Evolutionary conservation across 53 echinoderm and acorn worm species (phyloP).

Genomic region (Arbacia lixula): DNA sequence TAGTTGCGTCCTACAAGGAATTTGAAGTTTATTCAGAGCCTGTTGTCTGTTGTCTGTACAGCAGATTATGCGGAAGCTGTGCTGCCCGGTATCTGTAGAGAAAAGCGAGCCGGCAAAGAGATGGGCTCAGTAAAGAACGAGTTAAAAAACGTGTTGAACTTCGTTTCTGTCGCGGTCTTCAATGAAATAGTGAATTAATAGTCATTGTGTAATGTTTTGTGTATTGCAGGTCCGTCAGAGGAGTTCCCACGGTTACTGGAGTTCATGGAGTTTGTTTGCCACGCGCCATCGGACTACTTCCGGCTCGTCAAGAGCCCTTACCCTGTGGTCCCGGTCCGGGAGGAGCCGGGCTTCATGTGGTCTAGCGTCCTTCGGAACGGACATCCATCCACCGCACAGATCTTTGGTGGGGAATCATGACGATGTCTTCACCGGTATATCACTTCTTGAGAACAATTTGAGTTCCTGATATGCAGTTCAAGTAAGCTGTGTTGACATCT

Average conservation of each 20-base stretch:
- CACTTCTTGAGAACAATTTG: neutral
- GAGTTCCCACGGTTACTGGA: conserved; percentile 91
- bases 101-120: no score
- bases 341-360: conserved; percentile 88
- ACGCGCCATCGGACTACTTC: conserved; percentile 86
- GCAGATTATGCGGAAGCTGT: no score
- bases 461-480: neutral
- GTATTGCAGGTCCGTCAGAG: conserved; percentile 85
- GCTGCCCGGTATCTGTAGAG: no score
- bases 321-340: conserved; percentile 66
- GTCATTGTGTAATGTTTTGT: no score
- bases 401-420: conserved; percentile 21
- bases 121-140: no score
- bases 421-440: neutral
- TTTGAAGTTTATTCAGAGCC: no score
- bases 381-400: neutral
- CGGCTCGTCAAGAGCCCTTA: conserved; percentile 75
- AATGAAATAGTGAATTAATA: no score
- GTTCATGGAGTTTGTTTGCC: conserved; percentile 96
- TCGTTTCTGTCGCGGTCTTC: no score
- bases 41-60: no score
- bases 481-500: neutral
- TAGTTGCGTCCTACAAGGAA: no score
- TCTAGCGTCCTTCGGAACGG: conserved; percentile 62
- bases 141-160: no score